These are phyloP conservation scores for Teleogryllus occipitalis DNA, from an alignment of 1,140 invertebrate species.

Conservation along the genomic window DNA sequence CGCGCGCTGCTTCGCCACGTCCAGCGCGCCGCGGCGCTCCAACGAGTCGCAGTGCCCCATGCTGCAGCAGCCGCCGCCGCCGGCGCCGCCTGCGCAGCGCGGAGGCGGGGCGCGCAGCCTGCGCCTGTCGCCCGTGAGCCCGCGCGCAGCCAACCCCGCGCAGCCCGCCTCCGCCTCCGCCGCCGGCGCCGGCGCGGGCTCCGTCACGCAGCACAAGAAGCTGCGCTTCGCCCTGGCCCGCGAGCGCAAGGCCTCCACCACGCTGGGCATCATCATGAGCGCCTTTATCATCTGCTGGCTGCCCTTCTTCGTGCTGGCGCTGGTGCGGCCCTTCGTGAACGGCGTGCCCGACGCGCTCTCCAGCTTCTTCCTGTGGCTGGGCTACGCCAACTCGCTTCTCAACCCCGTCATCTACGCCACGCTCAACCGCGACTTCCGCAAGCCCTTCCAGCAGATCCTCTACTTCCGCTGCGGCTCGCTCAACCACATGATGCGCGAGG, in stretches of 20 bases:
- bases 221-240: constrained; percentile 22
- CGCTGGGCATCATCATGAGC: constrained; percentile 94
- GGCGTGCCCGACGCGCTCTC: constrained; percentile 46
- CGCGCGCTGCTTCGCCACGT: constrained; percentile 20
- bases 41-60: constrained; percentile 22
- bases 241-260: constrained; percentile 71
- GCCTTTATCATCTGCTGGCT: constrained; percentile 95
- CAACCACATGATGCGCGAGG: constrained; percentile 84
- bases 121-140: constrained; percentile 19
- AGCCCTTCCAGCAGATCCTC: constrained; percentile 84
- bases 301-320: constrained; percentile 89
- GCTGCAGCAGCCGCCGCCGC: neutral
- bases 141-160: constrained; percentile 5
- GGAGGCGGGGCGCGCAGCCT: neutral
- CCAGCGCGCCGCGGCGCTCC: constrained; percentile 14
- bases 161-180: neutral
- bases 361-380: constrained; percentile 74
- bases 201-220: constrained; percentile 15
- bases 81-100: neutral
- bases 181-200: neutral
- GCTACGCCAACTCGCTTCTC: constrained; percentile 85
- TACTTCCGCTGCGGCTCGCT: constrained; percentile 80
- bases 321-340: constrained; percentile 70
- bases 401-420: constrained; percentile 92
- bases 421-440: constrained; percentile 78